Evolutionary conservation across 2,888 invertebrate genomes (phyloP).

Genomic region (Protodeltote pygarga): DNA sequence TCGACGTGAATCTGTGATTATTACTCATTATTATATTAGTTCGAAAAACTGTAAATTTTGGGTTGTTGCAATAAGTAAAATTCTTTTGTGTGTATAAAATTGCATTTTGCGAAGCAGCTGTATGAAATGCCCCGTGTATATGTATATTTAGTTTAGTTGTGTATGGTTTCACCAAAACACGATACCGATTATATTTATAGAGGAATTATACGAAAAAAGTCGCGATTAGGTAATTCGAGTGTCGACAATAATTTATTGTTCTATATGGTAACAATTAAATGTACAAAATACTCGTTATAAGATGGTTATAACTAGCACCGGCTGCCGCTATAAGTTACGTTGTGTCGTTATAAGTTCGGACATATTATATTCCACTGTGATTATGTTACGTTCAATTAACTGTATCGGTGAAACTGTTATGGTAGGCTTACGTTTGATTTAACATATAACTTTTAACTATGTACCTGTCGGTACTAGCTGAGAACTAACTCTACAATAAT

Average conservation of each 20-base stretch:
- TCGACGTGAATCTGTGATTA: constrained; percentile 67
- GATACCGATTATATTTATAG: constrained; percentile 41
- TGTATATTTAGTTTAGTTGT: constrained; percentile 68
- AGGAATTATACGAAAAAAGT: constrained; percentile 41
- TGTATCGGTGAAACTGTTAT: constrained; percentile 65
- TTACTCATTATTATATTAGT: constrained; percentile 63
- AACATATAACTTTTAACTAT: constrained; percentile 56
- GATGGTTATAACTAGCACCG: constrained; percentile 25
- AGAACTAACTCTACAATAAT: constrained; percentile 74
- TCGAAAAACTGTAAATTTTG: constrained; percentile 77
- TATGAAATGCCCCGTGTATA: constrained; percentile 69
- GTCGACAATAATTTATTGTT: constrained; percentile 54
- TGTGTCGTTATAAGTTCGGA: constrained; percentile 22
- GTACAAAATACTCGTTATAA: constrained; percentile 52
- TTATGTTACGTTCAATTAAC: constrained; percentile 54
- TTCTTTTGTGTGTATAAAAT: constrained; percentile 72
- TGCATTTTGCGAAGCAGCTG: constrained; percentile 67
- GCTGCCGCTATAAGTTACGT: constrained; percentile 10
- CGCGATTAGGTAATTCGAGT: constrained; percentile 45
- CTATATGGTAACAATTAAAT: constrained; percentile 47
- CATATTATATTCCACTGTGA: constrained; percentile 63
- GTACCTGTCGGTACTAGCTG: constrained; percentile 68
- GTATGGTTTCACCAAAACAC: constrained; percentile 57
- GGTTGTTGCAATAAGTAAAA: constrained; percentile 84
- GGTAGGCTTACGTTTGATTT: constrained; percentile 49